These are phyloP conservation scores for Heliconius hermathena DNA, from an alignment of 1,140 invertebrate species.

Conservation along the genomic window DNA sequence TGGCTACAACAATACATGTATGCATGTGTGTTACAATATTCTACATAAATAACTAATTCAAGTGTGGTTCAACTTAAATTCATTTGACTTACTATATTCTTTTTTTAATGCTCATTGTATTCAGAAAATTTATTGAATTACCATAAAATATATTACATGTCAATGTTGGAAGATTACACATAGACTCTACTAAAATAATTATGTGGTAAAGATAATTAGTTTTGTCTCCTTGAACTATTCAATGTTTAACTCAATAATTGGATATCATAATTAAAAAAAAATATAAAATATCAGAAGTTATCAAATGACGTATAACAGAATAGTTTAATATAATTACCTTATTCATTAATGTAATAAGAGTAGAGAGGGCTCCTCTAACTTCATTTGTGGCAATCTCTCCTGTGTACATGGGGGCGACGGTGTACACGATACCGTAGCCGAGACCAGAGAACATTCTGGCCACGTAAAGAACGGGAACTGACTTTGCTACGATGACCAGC, in stretches of 20 bases:
- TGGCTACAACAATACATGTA: too few relatives aligned
- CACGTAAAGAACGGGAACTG: constrained; percentile 80
- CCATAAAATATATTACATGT: background rate
- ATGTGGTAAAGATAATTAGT: background rate
- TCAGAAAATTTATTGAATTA: background rate
- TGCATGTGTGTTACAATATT: too few relatives aligned
- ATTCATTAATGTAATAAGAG: constrained; percentile 85
- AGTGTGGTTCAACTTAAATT: too few relatives aligned
- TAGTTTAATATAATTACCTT: constrained; percentile 61
- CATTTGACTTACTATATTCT: too few relatives aligned
- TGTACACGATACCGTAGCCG: constrained; percentile 86
- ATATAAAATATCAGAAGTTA: background rate
- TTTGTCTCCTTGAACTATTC: background rate
- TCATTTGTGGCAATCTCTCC: constrained; percentile 86
- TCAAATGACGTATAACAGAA: background rate
- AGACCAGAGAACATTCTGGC: constrained; percentile 84
- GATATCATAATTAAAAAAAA: background rate
- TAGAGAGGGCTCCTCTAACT: constrained; percentile 87
- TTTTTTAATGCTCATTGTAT: too few relatives aligned
- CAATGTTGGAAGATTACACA: background rate
- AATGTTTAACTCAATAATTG: background rate
- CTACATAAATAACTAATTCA: background rate
- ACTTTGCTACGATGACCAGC: constrained; percentile 82
- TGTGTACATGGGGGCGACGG: constrained; percentile 85
- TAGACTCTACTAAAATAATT: background rate